Evolutionary conservation across 2,113 vertebrate species (phyloP).

Genomic region (Gasterosteus aculeatus): DNA sequence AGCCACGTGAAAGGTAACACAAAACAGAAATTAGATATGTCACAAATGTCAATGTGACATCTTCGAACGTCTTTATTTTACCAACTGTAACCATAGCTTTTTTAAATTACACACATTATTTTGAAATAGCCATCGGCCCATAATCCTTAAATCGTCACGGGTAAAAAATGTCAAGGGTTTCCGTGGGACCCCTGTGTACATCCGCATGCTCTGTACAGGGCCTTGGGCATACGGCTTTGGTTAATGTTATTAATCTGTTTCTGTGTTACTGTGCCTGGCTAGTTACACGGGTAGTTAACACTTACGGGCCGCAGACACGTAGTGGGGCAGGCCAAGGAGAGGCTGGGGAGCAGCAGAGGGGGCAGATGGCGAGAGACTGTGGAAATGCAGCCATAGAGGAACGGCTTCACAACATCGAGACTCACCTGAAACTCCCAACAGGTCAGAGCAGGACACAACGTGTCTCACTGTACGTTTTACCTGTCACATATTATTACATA

Average conservation of each 20-base stretch:
- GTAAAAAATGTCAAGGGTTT: background rate
- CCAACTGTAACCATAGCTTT: constrained; percentile 7
- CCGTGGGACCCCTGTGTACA: background rate
- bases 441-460: constrained; percentile 73
- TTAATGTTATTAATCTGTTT: background rate
- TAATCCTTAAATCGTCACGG: background rate
- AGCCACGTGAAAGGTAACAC: constrained; percentile 94
- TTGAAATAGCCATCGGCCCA: background rate
- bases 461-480: background rate
- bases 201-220: background rate
- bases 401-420: constrained; percentile 93
- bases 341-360: constrained; percentile 81
- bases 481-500: background rate
- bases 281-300: constrained; percentile 97
- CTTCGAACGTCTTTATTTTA: constrained; percentile 19
- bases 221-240: background rate
- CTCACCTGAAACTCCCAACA: constrained; percentile 89
- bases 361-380: constrained; percentile 79
- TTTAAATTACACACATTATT: constrained; percentile 16
- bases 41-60: constrained; percentile 21
- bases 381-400: constrained; percentile 93
- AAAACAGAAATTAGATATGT: background rate
- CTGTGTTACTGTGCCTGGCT: background rate
- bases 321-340: constrained; percentile 78
- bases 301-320: constrained; percentile 93